phyloP scores from a whole-genome alignment of 2,888 invertebrate species.

The Yponomeuta malinellus region DNA sequence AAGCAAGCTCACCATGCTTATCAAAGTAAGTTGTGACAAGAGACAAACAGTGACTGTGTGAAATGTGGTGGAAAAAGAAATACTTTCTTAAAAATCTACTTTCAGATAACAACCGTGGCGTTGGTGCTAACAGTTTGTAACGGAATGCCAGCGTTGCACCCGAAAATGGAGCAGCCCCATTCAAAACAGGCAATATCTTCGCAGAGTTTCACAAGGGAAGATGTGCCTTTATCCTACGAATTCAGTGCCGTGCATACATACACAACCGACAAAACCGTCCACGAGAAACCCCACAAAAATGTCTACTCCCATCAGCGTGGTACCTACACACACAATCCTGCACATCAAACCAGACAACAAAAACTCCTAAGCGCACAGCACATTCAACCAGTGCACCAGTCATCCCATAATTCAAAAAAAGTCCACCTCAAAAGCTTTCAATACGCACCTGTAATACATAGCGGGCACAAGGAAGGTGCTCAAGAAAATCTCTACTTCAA shows the following conservation, averaged over 20 bases:
- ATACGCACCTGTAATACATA: neutral
- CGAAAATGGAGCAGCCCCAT: neutral
- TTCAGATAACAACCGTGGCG: conserved; percentile 15
- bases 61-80: neutral
- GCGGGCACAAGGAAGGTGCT: conserved; percentile 21
- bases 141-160: conserved; percentile 7
- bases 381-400: neutral
- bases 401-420: neutral
- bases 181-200: conserved; percentile 16
- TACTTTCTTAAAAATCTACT: conserved; percentile 5
- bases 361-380: neutral
- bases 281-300: neutral
- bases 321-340: neutral
- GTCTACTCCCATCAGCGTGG: neutral
- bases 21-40: conserved; percentile 26
- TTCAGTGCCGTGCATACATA: conserved; percentile 17
- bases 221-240: conserved; percentile 19
- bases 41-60: neutral
- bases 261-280: conserved; percentile 7
- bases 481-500: conserved; percentile 16
- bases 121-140: conserved; percentile 9
- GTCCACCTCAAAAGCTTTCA: neutral
- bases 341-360: neutral
- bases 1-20: conserved; percentile 22
- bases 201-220: conserved; percentile 16